Conservation (phyloP, 2,888 invertebrate species). For the Phengaris alcon region DNA sequence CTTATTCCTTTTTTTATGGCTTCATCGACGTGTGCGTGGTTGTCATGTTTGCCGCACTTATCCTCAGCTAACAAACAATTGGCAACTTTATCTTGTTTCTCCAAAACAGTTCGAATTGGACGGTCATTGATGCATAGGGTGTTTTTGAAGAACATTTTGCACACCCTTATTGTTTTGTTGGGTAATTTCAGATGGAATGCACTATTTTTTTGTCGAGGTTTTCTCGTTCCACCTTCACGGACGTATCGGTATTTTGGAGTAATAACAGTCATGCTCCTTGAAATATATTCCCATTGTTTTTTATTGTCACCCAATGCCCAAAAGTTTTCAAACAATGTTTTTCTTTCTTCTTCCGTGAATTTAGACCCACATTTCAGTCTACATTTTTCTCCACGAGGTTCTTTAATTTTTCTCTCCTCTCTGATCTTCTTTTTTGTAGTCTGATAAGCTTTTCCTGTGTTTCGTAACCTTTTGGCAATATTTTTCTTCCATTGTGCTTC, state of each 20-base stretch:
- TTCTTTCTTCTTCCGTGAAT: not conserved
- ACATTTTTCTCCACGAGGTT: not conserved
- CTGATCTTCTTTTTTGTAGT: not conserved
- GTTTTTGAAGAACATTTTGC: slow-evolving; percentile 38
- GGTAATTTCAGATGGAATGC: slow-evolving; percentile 23
- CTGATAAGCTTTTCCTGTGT: not conserved
- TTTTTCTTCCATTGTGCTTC: not conserved
- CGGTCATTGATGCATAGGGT: slow-evolving; percentile 39
- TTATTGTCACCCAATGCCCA: not conserved
- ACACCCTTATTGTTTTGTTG: slow-evolving; percentile 32
- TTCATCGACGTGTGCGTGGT: not conserved
- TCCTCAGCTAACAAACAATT: not conserved
- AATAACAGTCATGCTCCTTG: slow-evolving; percentile 1
- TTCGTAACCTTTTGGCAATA: no score
- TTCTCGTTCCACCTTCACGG: not conserved
- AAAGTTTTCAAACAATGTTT: no score
- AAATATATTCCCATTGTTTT: slow-evolving; percentile 1
- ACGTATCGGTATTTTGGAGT: slow-evolving; percentile 22
- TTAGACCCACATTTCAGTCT: not conserved
- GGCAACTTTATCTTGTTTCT: slow-evolving; percentile 27
- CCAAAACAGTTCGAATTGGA: slow-evolving; percentile 38
- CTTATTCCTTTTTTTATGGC: not conserved
- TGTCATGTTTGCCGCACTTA: not conserved
- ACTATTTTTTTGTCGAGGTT: slow-evolving; percentile 21
- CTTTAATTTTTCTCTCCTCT: not conserved